These are phyloP conservation scores for Falco berigora DNA, from an alignment of 2,797 vertebrate species.

Conservation along the genomic window DNA sequence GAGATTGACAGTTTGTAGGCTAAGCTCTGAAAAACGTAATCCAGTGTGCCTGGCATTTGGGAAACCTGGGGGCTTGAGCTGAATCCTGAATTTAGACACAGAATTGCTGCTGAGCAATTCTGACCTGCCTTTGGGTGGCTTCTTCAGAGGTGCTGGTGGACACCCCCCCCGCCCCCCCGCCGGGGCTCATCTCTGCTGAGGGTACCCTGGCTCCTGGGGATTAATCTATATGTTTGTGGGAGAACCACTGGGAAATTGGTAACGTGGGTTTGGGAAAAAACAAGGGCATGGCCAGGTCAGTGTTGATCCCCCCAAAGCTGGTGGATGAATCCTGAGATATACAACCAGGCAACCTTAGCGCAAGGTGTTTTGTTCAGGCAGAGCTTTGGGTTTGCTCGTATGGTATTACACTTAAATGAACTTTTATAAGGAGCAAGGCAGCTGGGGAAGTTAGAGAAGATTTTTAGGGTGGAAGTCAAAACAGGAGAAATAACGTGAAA, in stretches of 20 bases:
- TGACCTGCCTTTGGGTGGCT: background rate
- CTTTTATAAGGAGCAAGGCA: background rate
- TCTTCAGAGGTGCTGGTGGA: background rate
- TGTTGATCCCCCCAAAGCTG: fast-evolving
- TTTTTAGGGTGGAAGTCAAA: background rate
- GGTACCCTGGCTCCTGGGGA: background rate
- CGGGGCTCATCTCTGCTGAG: background rate
- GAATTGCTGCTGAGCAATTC: background rate
- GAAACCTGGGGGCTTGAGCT: background rate
- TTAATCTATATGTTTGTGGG: background rate
- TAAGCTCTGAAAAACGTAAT: background rate
- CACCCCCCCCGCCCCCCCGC: background rate
- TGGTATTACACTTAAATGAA: background rate
- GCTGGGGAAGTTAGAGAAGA: background rate
- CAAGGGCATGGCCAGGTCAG: background rate
- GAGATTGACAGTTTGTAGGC: background rate
- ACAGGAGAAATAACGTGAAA: background rate
- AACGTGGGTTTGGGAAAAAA: fast-evolving
- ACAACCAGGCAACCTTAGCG: background rate
- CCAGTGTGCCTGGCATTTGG: background rate
- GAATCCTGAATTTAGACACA: background rate
- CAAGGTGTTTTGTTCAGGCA: background rate
- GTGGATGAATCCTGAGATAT: background rate
- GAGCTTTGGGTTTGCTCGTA: background rate
- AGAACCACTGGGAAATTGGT: background rate